These are phyloP conservation scores for Drosophila villosipedis DNA, from an alignment of 2,888 invertebrate species.

Conservation along the genomic window DNA sequence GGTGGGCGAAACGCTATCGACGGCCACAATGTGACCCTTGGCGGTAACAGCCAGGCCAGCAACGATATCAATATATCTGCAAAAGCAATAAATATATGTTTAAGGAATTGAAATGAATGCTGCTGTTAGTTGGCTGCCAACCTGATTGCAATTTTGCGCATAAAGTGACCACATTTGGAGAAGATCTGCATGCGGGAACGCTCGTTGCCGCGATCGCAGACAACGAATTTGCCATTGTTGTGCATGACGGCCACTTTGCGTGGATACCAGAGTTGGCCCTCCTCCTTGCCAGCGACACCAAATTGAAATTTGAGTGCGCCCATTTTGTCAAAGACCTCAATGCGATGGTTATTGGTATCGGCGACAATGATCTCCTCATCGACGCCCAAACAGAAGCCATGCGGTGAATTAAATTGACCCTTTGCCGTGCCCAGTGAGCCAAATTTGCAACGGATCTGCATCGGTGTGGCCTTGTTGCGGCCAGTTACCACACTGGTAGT, in stretches of 20 bases:
- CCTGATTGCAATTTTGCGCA: slow-evolving; percentile 95
- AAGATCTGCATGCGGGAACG: slow-evolving; percentile 99
- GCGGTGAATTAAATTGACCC: slow-evolving; percentile 98
- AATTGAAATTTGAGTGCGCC: slow-evolving; percentile 97
- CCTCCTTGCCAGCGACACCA: slow-evolving; percentile 97
- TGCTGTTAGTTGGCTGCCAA: slow-evolving; percentile 29
- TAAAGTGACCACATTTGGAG: slow-evolving; percentile 96
- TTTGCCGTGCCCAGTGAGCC: slow-evolving; percentile 96
- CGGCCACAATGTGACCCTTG: slow-evolving; percentile 97
- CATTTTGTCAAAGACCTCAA: slow-evolving; percentile 97
- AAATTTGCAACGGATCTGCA: slow-evolving; percentile 96
- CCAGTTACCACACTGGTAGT: slow-evolving; percentile 86
- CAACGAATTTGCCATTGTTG: slow-evolving; percentile 95
- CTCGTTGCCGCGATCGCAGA: slow-evolving; percentile 98
- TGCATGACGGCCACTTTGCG: slow-evolving; percentile 97
- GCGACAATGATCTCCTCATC: slow-evolving; percentile 98
- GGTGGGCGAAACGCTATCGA: slow-evolving; percentile 98
- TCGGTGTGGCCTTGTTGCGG: slow-evolving; percentile 91
- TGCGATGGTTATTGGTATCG: slow-evolving; percentile 98
- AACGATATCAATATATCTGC: slow-evolving; percentile 94
- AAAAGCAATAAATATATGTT: neutral
- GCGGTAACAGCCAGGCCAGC: slow-evolving; percentile 97
- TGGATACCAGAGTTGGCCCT: slow-evolving; percentile 98
- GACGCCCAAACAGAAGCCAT: slow-evolving; percentile 97
- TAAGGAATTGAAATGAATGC: neutral